These are phyloP conservation scores for Mythimna loreyi DNA, from an alignment of 2,888 invertebrate genomes.

Conservation along the genomic window DNA sequence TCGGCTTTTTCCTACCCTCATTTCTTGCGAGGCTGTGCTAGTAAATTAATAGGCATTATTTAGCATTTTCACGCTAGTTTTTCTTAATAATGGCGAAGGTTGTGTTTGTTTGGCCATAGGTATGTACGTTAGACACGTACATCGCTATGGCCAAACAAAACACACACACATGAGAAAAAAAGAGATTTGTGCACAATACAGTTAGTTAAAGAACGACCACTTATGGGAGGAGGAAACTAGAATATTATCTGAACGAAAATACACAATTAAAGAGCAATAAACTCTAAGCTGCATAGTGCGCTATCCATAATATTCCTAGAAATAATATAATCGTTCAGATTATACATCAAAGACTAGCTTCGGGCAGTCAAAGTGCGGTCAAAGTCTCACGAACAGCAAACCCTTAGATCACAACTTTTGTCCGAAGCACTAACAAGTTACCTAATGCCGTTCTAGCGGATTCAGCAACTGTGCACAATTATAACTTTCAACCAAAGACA, in stretches of 20 bases:
- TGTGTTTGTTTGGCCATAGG: neutral
- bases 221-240: neutral
- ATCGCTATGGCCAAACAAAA: too few relatives aligned
- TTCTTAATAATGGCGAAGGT: constrained; percentile 19
- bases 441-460: constrained; percentile 35
- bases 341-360: constrained; percentile 37
- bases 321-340: constrained; percentile 13
- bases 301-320: neutral
- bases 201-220: neutral
- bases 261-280: constrained; percentile 13
- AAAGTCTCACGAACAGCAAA: constrained; percentile 35
- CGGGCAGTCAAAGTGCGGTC: constrained; percentile 16
- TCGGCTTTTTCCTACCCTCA: constrained; percentile 29
- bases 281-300: neutral
- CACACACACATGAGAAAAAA: too few relatives aligned
- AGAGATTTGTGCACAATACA: neutral
- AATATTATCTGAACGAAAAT: neutral
- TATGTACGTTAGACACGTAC: neutral
- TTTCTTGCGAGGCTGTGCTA: constrained; percentile 32
- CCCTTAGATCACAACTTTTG: constrained; percentile 26
- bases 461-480: constrained; percentile 42
- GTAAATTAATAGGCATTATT: constrained; percentile 46
- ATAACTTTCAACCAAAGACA: constrained; percentile 43
- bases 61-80: constrained; percentile 33
- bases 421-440: constrained; percentile 44